These are phyloP conservation scores for Leptogaster cylindrica DNA, from an alignment of 2,888 invertebrate genomes.

Conservation along the genomic window DNA sequence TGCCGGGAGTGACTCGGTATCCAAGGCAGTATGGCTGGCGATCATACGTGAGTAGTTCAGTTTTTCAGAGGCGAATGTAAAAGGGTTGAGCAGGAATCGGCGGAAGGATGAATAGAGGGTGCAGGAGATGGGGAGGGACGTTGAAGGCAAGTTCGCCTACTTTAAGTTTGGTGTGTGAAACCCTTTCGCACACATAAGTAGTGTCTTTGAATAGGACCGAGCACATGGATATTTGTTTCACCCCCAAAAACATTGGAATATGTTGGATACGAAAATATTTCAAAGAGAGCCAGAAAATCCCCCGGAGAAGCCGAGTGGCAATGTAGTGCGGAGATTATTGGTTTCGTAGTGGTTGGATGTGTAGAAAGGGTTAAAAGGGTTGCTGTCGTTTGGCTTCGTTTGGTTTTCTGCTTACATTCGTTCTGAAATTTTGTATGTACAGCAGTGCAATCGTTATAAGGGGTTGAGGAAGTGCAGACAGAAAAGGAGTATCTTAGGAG, in stretches of 20 bases:
- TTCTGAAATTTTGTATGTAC: neutral
- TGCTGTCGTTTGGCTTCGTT: constrained; percentile 26
- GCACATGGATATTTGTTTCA: neutral
- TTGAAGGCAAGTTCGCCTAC: neutral
- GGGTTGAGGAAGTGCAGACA: neutral
- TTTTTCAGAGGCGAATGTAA: constrained; percentile 25
- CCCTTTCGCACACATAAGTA: neutral
- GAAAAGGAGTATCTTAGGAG: constrained; percentile 27
- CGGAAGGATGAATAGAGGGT: neutral
- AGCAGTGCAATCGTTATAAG: no score
- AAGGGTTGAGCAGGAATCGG: neutral
- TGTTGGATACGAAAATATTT: constrained; percentile 20
- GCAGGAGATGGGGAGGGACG: neutral
- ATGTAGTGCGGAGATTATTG: constrained; percentile 32
- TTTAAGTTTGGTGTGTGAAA: no score
- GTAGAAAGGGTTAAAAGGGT: constrained; percentile 34
- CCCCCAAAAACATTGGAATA: constrained; percentile 21
- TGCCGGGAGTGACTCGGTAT: constrained; percentile 4
- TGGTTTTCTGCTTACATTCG: constrained; percentile 35
- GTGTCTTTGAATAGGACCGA: neutral
- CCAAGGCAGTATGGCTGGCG: constrained; percentile 12
- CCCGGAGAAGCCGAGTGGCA: constrained; percentile 28
- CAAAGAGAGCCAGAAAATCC: constrained; percentile 36
- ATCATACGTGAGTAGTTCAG: constrained; percentile 29
- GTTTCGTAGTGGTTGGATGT: constrained; percentile 41